Evolutionary conservation across 2,113 vertebrate genomes (phyloP).

Genomic region (Callipepla squamata): DNA sequence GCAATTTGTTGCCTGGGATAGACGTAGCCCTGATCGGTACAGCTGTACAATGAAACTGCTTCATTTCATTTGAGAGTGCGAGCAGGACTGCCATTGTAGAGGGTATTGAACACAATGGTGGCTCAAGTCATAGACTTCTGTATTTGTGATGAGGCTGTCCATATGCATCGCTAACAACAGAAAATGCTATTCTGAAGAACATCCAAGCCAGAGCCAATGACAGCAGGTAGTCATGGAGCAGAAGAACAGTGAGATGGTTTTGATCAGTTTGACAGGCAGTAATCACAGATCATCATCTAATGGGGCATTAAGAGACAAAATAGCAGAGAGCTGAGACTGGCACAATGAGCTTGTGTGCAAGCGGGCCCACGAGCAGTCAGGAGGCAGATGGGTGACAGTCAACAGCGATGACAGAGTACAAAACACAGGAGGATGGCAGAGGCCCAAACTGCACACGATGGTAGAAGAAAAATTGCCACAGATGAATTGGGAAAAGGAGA

Average conservation of each 20-base stretch:
- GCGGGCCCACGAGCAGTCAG: not conserved
- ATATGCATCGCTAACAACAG: not conserved
- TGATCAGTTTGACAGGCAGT: not conserved
- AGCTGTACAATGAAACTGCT: not conserved
- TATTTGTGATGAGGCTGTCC: not conserved
- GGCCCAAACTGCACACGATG: accelerated
- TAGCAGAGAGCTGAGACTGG: not conserved
- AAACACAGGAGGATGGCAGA: not conserved
- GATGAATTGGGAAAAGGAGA: not conserved
- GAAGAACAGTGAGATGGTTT: not conserved
- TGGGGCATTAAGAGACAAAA: not conserved
- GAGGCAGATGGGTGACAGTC: not conserved
- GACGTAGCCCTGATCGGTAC: accelerated
- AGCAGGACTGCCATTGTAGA: not conserved
- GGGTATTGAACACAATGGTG: accelerated
- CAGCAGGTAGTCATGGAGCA: not conserved
- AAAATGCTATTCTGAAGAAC: not conserved
- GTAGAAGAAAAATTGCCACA: not conserved
- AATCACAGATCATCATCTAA: not conserved
- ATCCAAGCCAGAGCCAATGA: not conserved
- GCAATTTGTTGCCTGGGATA: not conserved
- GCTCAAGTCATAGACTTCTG: not conserved
- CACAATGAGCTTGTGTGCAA: not conserved
- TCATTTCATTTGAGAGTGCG: not conserved
- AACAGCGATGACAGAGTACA: not conserved